phyloP scores from a whole-genome alignment of 2,888 invertebrate genomes.

The Linyphia triangularis region DNA sequence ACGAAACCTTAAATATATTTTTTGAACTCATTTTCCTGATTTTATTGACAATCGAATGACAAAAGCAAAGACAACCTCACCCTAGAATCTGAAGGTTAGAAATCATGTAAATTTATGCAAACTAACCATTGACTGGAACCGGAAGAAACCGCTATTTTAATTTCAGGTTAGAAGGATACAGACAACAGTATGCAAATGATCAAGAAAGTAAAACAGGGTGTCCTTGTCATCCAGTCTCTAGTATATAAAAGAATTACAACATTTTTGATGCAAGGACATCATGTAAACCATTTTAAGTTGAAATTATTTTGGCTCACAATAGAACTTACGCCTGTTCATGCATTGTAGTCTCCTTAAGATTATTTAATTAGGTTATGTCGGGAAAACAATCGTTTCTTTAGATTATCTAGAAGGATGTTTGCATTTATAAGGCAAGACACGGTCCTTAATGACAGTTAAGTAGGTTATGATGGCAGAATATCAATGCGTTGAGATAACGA shows the following conservation, averaged over 20 bases:
- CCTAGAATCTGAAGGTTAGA: neutral
- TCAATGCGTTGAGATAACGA: neutral
- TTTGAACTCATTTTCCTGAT: neutral
- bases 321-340: neutral
- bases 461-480: constrained; percentile 32
- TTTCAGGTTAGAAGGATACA: neutral
- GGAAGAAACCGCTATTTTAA: constrained; percentile 14
- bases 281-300: constrained; percentile 19
- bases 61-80: no score
- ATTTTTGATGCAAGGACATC: constrained; percentile 12
- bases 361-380: constrained; percentile 32
- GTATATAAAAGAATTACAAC: neutral
- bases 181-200: neutral
- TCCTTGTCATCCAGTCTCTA: constrained; percentile 11
- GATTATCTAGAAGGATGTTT: constrained; percentile 5
- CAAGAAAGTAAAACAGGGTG: constrained; percentile 14
- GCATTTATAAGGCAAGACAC: neutral
- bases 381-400: constrained; percentile 11
- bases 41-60: neutral
- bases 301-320: constrained; percentile 11
- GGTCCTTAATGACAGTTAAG: neutral
- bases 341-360: neutral
- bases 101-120: constrained; percentile 20
- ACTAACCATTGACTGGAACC: neutral
- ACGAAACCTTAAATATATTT: neutral